Percentiles rank a stretch among this genome's conserved stretches.
phyloP scores from a whole-genome alignment of 2,888 invertebrate genomes.

The Drosophila fulvimacula region DNA sequence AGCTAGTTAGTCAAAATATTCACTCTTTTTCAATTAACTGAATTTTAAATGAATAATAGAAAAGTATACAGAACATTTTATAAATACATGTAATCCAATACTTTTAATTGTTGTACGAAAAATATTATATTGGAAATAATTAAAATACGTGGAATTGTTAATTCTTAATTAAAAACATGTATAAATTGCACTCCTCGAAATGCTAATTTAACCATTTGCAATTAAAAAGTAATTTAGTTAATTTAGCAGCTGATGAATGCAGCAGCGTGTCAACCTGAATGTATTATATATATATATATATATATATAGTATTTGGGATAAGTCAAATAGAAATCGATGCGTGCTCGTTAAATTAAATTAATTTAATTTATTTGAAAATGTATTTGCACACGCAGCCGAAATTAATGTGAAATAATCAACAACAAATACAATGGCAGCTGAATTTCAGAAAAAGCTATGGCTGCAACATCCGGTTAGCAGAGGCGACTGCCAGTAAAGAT shows the following conservation, averaged over 20 bases:
- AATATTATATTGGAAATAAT: background rate
- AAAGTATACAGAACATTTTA: background rate
- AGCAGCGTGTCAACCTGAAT: slow-evolving; percentile 23
- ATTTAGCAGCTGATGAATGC: slow-evolving; percentile 39
- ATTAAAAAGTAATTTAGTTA: slow-evolving; percentile 76
- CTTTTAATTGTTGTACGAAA: background rate
- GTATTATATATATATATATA: no score
- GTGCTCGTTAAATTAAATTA: slow-evolving; percentile 73
- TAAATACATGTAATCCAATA: background rate
- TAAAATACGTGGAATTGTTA: slow-evolving; percentile 14
- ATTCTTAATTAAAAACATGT: slow-evolving; percentile 61
- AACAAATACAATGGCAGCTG: slow-evolving; percentile 29
- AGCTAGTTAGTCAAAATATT: no score
- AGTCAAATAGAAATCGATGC: slow-evolving; percentile 62
- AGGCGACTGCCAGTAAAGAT: background rate
- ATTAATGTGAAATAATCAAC: slow-evolving; percentile 80
- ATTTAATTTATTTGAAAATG: slow-evolving; percentile 80
- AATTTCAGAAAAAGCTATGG: slow-evolving; percentile 26
- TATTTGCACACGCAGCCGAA: slow-evolving; percentile 82
- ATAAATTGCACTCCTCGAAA: slow-evolving; percentile 41
- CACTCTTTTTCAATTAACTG: background rate
- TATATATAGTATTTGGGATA: slow-evolving; percentile 58
- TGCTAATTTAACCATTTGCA: slow-evolving; percentile 28
- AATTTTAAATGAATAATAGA: background rate
- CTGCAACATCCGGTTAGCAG: slow-evolving; percentile 23